A percentile compares a stretch with the other conserved stretches of the same genome.
phyloP scores from a whole-genome alignment of 2,113 vertebrate species.

The Regulus satrapa region DNA sequence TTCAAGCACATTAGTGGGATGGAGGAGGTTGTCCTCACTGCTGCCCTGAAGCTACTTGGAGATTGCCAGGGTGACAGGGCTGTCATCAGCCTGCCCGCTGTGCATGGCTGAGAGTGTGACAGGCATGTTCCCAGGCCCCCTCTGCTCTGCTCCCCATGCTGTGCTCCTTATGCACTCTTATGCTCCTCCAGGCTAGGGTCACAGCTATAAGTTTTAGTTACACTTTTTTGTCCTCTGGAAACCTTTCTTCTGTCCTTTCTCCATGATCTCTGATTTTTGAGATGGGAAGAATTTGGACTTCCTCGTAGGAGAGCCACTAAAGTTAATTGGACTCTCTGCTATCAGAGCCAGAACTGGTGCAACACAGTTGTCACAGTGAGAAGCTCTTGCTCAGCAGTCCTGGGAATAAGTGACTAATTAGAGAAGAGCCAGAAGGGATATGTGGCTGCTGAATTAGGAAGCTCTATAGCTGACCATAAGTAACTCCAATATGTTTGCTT shows the following conservation, averaged over 20 bases:
- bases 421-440: background rate
- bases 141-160: background rate
- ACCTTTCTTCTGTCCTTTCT: background rate
- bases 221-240: background rate
- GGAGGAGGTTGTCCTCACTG: background rate
- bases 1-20: background rate
- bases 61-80: background rate
- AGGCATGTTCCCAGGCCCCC: background rate
- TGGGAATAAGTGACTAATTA: slow-evolving; percentile 19
- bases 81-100: background rate
- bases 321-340: background rate
- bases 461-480: background rate
- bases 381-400: slow-evolving; percentile 21
- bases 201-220: background rate
- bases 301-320: background rate
- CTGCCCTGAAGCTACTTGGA: background rate
- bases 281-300: background rate
- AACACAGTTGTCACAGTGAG: background rate
- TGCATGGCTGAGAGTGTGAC: background rate
- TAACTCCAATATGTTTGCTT: background rate
- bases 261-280: background rate
- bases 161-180: background rate
- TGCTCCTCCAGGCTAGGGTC: background rate
- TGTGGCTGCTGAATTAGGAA: slow-evolving; percentile 1
- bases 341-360: background rate